A percentile compares a stretch with the other conserved stretches of the same genome.
Evolutionary conservation across 2,888 invertebrate genomes (phyloP).

Genomic region (Machimus rusticus): DNA sequence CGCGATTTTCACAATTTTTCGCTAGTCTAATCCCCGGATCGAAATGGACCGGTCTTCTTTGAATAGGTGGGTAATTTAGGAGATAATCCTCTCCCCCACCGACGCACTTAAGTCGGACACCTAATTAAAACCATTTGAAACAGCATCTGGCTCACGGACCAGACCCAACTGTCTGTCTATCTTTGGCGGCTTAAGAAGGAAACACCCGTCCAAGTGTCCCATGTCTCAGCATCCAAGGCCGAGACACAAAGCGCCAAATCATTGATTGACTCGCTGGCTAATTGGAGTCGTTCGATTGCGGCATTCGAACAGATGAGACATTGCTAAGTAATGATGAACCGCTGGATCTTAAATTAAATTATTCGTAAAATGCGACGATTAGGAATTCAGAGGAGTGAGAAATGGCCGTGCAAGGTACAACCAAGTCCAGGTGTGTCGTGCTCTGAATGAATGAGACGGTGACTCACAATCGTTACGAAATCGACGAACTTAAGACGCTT

Average conservation of each 20-base stretch:
- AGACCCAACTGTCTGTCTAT: background rate
- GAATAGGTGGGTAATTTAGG: background rate
- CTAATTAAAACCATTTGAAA: background rate
- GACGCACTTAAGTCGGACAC: background rate
- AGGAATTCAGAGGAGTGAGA: background rate
- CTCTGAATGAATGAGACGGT: background rate
- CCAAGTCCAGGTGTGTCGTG: background rate
- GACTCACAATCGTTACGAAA: background rate
- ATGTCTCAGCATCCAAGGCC: background rate
- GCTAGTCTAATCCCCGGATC: background rate
- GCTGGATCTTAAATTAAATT: background rate
- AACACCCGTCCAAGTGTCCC: background rate
- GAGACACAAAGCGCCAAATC: background rate
- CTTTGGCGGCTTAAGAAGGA: background rate
- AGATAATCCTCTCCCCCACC: background rate
- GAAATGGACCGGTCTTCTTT: background rate
- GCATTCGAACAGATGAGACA: background rate
- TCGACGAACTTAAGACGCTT: background rate
- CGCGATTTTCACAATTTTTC: background rate
- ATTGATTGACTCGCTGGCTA: background rate
- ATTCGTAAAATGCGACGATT: background rate
- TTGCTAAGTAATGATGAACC: background rate
- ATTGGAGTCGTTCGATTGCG: background rate
- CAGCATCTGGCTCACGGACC: background rate
- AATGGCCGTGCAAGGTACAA: background rate